A percentile compares a stretch with the other conserved stretches of the same genome.
phyloP scores from a whole-genome alignment of 2,888 invertebrate species.

The Theretra japonica region DNA sequence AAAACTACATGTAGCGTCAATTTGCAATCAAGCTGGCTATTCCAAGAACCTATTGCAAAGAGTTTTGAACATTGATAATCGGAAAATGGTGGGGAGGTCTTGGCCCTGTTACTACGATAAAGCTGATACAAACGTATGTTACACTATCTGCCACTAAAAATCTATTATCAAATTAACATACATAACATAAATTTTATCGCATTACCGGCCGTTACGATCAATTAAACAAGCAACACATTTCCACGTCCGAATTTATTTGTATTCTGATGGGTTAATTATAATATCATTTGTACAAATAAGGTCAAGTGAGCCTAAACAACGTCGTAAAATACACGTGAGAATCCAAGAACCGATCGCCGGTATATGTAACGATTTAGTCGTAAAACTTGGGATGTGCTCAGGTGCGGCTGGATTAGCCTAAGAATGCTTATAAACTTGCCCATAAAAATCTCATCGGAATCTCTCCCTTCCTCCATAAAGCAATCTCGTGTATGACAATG shows the following conservation, averaged over 20 bases:
- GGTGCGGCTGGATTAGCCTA: constrained; percentile 13
- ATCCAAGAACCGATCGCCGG: constrained; percentile 10
- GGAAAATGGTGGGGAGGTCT: too few species aligned
- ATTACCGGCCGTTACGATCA: constrained; percentile 37
- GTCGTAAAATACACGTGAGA: constrained; percentile 19
- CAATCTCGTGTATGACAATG: constrained; percentile 7
- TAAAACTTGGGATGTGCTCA: constrained; percentile 2
- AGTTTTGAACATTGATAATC: too few species aligned
- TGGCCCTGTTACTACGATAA: too few species aligned
- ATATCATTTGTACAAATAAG: constrained; percentile 24
- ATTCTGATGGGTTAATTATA: constrained; percentile 28
- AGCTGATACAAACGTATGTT: too few species aligned
- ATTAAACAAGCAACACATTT: constrained; percentile 35
- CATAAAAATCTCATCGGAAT: constrained; percentile 17
- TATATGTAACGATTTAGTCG: constrained; percentile 19
- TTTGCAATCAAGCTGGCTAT: too few species aligned
- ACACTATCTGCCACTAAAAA: background rate
- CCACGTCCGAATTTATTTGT: constrained; percentile 7
- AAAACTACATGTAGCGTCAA: too few species aligned
- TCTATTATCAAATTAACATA: constrained; percentile 28
- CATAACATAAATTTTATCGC: constrained; percentile 30
- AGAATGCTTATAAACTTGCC: constrained; percentile 20
- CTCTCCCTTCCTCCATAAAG: background rate
- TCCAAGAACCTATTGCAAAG: too few species aligned
- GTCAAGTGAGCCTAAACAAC: background rate